phyloP scores from a whole-genome alignment of 2,888 invertebrate species.

The Keiferia lycopersicella region DNA sequence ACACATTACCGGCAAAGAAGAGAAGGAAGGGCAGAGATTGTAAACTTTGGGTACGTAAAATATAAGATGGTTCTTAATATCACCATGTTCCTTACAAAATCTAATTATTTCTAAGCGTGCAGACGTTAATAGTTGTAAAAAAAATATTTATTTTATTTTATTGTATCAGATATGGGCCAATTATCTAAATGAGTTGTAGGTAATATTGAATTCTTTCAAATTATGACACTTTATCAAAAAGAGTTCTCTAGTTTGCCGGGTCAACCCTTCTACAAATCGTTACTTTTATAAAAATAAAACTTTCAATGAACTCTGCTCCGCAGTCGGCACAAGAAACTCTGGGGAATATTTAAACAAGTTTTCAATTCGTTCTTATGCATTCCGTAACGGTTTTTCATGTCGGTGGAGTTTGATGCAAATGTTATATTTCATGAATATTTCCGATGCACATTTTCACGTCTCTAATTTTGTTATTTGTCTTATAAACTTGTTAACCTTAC shows the following conservation, averaged over 20 bases:
- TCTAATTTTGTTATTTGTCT: background rate
- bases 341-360: slow-evolving; percentile 16
- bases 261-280: slow-evolving; percentile 5
- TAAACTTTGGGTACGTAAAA: too few relatives aligned
- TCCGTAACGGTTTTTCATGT: slow-evolving; percentile 19
- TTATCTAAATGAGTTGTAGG: background rate
- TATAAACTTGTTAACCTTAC: too few relatives aligned
- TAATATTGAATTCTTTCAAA: background rate
- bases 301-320: slow-evolving; percentile 17
- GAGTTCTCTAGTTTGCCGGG: background rate
- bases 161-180: too few relatives aligned
- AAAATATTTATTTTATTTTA: too few relatives aligned
- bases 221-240: too few relatives aligned
- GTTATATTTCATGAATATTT: background rate
- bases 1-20: background rate
- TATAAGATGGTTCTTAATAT: too few relatives aligned
- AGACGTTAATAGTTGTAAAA: too few relatives aligned
- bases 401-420: slow-evolving; percentile 25
- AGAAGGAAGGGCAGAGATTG: background rate
- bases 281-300: slow-evolving; percentile 17
- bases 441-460: background rate
- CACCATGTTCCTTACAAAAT: too few relatives aligned
- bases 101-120: too few relatives aligned
- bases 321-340: slow-evolving; percentile 9
- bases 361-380: slow-evolving; percentile 17